Conservation (phyloP, 2,888 invertebrate species). For the Heteromyza rotundicornis region DNA sequence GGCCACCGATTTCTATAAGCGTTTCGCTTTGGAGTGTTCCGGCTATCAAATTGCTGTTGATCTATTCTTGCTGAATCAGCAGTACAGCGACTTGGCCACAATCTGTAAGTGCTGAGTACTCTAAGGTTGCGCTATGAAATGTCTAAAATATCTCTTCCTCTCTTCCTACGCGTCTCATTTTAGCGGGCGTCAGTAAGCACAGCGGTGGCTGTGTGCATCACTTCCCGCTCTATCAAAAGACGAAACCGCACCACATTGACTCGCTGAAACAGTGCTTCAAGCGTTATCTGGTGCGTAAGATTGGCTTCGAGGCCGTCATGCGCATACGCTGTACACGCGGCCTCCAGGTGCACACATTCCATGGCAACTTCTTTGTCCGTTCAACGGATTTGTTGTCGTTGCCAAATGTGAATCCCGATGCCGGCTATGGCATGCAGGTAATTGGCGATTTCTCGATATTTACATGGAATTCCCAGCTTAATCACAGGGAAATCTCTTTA, state of each 20-base stretch:
- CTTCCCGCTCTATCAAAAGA: conserved; percentile 83
- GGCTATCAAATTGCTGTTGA: conserved; percentile 96
- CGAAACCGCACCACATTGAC: conserved; percentile 74
- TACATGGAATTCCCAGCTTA: neutral
- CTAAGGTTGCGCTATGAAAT: neutral
- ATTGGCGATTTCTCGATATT: neutral
- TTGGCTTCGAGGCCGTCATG: conserved; percentile 99
- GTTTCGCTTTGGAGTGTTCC: conserved; percentile 93
- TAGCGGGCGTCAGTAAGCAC: conserved; percentile 91
- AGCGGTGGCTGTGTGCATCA: conserved; percentile 94
- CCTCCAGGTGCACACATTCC: conserved; percentile 95
- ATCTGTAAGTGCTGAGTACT: conserved; percentile 75
- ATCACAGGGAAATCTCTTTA: neutral
- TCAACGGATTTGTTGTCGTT: conserved; percentile 95
- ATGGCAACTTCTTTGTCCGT: conserved; percentile 98
- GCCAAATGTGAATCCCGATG: conserved; percentile 97
- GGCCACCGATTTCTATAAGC: conserved; percentile 97
- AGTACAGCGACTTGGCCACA: conserved; percentile 93
- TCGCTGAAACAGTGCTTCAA: conserved; percentile 78
- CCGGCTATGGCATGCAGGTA: conserved; percentile 98
- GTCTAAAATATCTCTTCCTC: neutral
- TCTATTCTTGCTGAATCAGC: conserved; percentile 89
- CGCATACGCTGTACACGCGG: conserved; percentile 93
- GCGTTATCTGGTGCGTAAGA: conserved; percentile 92
- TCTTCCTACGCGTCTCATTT: neutral